phyloP scores from a whole-genome alignment of 2,797 vertebrate species.

The Nothura maculosa region DNA sequence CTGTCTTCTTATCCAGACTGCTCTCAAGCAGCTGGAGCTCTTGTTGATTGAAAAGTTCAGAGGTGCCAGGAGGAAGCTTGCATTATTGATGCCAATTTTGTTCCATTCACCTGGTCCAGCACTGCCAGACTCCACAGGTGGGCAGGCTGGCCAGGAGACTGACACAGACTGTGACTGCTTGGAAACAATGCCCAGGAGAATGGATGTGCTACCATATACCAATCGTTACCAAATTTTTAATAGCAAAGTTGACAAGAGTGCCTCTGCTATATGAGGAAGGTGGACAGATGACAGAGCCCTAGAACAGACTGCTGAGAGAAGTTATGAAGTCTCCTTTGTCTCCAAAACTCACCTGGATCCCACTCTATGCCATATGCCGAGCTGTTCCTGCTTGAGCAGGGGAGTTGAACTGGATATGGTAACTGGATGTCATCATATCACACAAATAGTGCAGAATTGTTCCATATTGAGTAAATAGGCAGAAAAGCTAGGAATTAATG shows the following conservation, averaged over 20 bases:
- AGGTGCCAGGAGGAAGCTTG: slow-evolving; percentile 76
- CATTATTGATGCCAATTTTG: slow-evolving; percentile 88
- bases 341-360: too few species aligned
- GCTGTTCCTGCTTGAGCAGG: too few species aligned
- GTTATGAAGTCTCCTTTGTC: too few species aligned
- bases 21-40: slow-evolving; percentile 83
- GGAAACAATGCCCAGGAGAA: background rate
- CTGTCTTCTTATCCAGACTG: slow-evolving; percentile 84
- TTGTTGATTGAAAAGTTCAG: slow-evolving; percentile 80
- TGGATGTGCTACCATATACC: accelerated
- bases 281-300: too few species aligned
- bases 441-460: background rate
- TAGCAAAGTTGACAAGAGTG: too few species aligned
- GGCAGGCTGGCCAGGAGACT: background rate
- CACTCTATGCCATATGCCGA: too few species aligned
- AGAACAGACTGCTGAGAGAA: too few species aligned
- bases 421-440: too few species aligned
- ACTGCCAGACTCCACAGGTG: background rate
- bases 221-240: too few species aligned
- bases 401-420: too few species aligned
- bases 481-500: background rate
- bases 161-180: background rate
- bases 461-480: background rate
- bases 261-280: too few species aligned
- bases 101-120: background rate